These are phyloP conservation scores for Gephyroberyx darwinii DNA, from an alignment of 2,797 vertebrate genomes.

Conservation along the genomic window DNA sequence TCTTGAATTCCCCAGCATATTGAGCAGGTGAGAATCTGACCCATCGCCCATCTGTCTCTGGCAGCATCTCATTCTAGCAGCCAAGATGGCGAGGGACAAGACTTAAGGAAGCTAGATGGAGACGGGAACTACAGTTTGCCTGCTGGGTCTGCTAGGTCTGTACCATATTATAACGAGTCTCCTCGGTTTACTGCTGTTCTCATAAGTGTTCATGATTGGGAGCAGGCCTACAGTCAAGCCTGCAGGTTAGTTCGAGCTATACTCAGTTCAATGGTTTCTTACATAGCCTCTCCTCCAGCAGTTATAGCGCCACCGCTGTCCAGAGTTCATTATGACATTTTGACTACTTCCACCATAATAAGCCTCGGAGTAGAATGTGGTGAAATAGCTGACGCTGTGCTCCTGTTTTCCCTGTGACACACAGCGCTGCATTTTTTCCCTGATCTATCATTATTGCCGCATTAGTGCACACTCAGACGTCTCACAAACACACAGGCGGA, in stretches of 20 bases:
- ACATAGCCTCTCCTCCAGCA: constrained; percentile 11
- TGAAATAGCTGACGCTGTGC: constrained; percentile 19
- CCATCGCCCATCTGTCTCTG: constrained; percentile 45
- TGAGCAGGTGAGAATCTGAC: constrained; percentile 47
- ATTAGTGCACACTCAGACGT: constrained; percentile 12
- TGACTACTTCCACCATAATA: constrained; percentile 25
- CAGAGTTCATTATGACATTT: constrained; percentile 37
- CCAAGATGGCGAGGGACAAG: constrained; percentile 32
- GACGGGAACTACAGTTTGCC: constrained; percentile 22
- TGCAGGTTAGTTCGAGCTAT: constrained; percentile 22
- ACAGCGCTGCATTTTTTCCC: not conserved
- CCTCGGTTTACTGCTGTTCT: constrained; percentile 55
- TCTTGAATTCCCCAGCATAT: constrained; percentile 31
- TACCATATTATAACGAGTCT: constrained; percentile 20
- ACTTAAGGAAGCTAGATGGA: constrained; percentile 32
- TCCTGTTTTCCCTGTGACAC: constrained; percentile 19
- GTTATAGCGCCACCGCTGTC: constrained; percentile 2
- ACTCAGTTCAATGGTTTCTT: constrained; percentile 43
- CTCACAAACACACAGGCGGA: not conserved
- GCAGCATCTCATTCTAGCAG: constrained; percentile 36
- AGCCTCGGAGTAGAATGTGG: not conserved
- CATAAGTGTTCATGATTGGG: constrained; percentile 60
- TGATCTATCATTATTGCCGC: constrained; percentile 19
- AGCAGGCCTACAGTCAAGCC: constrained; percentile 44
- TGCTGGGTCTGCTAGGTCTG: constrained; percentile 3